phyloP scores from a whole-genome alignment of 2,888 invertebrate species.

The Drepana falcataria region DNA sequence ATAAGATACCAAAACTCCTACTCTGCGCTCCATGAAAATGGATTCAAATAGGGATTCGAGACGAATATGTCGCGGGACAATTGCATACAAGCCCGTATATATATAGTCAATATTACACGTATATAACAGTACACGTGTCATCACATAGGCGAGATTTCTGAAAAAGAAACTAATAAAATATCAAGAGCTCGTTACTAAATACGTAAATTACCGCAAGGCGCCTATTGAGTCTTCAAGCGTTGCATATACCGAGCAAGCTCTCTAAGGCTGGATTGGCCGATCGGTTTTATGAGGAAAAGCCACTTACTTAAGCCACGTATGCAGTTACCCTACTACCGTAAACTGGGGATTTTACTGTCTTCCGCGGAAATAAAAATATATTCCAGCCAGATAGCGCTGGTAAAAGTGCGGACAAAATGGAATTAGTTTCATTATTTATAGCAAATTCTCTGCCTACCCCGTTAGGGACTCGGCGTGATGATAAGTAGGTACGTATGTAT shows the following conservation, averaged over 20 bases:
- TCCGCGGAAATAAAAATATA: constrained; percentile 1
- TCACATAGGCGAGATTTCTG: too few relatives aligned
- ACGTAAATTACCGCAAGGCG: too few relatives aligned
- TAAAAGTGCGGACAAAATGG: neutral
- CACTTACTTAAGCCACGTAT: neutral
- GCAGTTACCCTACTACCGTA: neutral
- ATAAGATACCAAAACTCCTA: too few relatives aligned
- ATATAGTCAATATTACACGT: too few relatives aligned
- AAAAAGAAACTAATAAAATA: too few relatives aligned
- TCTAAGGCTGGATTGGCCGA: neutral
- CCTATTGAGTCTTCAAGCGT: neutral
- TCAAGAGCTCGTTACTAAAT: too few relatives aligned
- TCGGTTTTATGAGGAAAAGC: neutral
- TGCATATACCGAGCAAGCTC: neutral
- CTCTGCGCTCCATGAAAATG: neutral
- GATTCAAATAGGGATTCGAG: neutral
- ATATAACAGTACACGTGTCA: too few relatives aligned
- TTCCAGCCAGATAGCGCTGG: neutral
- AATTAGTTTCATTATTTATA: neutral
- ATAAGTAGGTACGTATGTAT: too few relatives aligned
- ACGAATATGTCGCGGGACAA: neutral
- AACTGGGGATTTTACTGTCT: neutral
- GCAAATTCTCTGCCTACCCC: too few relatives aligned
- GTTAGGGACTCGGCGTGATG: too few relatives aligned
- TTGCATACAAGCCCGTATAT: neutral